These are phyloP conservation scores for Catharus ustulatus DNA, from an alignment of 2,797 vertebrate species.

Conservation along the genomic window DNA sequence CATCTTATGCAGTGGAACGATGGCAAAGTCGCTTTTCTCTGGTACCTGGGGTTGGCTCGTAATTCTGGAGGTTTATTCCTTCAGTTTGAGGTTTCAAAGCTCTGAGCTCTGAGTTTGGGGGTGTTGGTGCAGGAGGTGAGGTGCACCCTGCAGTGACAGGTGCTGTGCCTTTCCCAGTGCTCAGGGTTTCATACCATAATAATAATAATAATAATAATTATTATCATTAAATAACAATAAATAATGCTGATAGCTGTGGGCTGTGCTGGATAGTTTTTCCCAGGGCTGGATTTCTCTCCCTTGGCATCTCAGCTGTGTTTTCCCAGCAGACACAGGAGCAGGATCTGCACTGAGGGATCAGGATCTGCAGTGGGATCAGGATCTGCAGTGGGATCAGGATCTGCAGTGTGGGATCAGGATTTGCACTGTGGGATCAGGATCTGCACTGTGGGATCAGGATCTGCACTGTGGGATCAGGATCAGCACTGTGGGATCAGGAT, in stretches of 20 bases:
- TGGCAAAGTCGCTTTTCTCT: accelerated
- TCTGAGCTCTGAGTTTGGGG: accelerated
- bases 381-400: no score
- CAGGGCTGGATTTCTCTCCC: background rate
- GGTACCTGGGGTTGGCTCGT: accelerated
- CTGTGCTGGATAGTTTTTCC: accelerated
- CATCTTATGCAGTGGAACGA: accelerated
- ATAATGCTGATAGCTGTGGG: accelerated
- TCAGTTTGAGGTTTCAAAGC: accelerated
- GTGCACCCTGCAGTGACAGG: no score
- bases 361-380: no score
- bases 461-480: no score
- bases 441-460: no score
- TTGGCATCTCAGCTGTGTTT: background rate
- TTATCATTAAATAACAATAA: no score
- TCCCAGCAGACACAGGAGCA: background rate
- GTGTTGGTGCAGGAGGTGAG: background rate
- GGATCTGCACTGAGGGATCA: background rate
- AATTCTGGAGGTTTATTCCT: background rate
- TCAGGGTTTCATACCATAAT: no score
- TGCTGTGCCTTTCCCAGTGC: accelerated
- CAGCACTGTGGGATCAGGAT: no score
- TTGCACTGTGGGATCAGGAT: no score
- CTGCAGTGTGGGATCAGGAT: no score
- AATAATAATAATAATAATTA: no score